Evolutionary conservation across 2,113 vertebrate species (phyloP), one percentile per base, ranked within the genome.

Genomic region (Pachypanchax playfairii): DNA sequence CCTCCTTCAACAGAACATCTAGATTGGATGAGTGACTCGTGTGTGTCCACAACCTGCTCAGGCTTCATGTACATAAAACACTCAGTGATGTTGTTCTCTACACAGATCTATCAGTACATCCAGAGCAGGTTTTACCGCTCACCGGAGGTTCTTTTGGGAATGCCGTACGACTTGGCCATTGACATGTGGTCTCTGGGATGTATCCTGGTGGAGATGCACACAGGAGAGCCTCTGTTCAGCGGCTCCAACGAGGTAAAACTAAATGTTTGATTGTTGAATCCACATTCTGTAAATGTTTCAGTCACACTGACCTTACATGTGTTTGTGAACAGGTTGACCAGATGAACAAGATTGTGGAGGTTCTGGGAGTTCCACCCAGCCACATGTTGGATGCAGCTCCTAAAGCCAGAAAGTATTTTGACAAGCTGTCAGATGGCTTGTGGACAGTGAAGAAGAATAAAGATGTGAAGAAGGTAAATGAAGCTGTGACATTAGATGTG

Each of bases 181-280:
- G 95, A 97, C 89, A 97, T 97, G 95, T 97, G 95, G 95, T 96
- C 95, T 59, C 88, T 97, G 59, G 95, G 95, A 72, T 97, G 95
- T 77, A 97, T 97, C 81, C 91, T 97, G 54, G 95, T 97, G 84
- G 95, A 97, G 87, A 96, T 97, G 95, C 95, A 97, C 88, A 96
- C 95, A 0, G 95, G 95, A 53, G 95, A 97, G 82, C 95, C 95
- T 21, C 94, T 97, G 61, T 96, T 97, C 89, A 96, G 95, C 2
- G 95, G 95, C 54, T 95, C 95, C 83, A 97, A 97, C 58, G 95
- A 96, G 94, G 95, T 97, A 88, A 71, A 57, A 1, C 14, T 4
- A 20, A 4, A 33, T 25, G n/a, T n/a, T n/a, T n/a, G n/a, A n/a
- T n/a, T n/a, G n/a, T n/a, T n/a, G n/a, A n/a, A n/a, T n/a, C n/a